Evolutionary conservation across 2,797 vertebrate species (phyloP).

Genomic region (Graptemys geographica): DNA sequence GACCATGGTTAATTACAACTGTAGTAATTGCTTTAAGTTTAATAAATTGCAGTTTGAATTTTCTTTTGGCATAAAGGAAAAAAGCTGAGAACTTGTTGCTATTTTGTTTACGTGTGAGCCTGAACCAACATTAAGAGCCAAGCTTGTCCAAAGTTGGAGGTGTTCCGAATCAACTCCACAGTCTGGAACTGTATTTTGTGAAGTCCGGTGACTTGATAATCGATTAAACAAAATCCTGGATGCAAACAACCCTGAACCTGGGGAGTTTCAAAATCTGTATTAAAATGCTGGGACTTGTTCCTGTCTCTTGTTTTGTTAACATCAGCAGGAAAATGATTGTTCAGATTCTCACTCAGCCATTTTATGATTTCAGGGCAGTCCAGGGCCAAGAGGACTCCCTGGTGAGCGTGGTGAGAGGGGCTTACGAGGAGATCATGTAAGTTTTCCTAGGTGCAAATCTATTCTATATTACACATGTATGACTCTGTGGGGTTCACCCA

Average conservation of each 20-base stretch:
- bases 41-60: background rate
- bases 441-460: background rate
- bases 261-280: background rate
- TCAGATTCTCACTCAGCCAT: background rate
- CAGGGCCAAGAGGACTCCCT: conserved; percentile 57
- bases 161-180: background rate
- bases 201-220: too few relatives aligned
- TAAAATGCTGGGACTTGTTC: background rate
- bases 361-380: conserved; percentile 68
- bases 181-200: background rate
- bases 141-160: background rate
- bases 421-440: conserved; percentile 71
- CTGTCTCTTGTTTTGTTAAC: background rate
- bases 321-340: background rate
- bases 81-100: background rate
- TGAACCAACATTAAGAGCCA: background rate
- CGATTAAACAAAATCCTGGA: background rate
- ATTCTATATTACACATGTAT: background rate
- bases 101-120: background rate
- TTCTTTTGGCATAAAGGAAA: background rate
- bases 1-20: background rate
- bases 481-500: background rate
- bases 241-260: background rate
- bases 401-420: conserved; percentile 70
- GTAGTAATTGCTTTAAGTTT: background rate